Evolutionary conservation across 2,888 invertebrate genomes (phyloP).

Genomic region (Rotaria macrura): DNA sequence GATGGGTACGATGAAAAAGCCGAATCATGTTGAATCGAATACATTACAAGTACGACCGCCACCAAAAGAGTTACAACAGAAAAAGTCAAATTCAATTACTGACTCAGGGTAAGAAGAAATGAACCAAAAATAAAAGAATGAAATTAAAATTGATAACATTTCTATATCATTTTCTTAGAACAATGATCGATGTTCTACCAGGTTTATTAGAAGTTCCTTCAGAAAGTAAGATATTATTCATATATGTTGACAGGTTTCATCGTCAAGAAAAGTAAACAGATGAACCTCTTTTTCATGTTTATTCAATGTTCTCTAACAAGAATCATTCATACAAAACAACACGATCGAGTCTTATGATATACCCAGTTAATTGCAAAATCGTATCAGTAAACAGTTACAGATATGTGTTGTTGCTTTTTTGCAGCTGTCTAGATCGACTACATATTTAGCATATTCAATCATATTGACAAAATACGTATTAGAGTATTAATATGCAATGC

Average conservation of each 20-base stretch:
- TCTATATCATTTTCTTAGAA: neutral
- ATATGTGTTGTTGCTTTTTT: neutral
- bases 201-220: slow-evolving; percentile 30
- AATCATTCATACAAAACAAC: neutral
- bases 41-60: neutral
- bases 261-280: too few relatives aligned
- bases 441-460: neutral
- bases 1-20: neutral
- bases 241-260: too few relatives aligned
- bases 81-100: neutral
- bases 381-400: neutral
- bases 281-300: neutral
- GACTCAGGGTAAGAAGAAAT: neutral
- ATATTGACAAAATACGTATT: neutral
- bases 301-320: neutral
- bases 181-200: slow-evolving; percentile 27
- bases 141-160: too few relatives aligned
- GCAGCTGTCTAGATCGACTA: neutral
- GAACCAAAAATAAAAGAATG: too few relatives aligned
- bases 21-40: neutral
- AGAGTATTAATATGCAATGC: neutral
- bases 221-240: slow-evolving; percentile 16
- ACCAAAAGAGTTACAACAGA: neutral
- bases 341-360: neutral
- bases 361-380: neutral